These are phyloP conservation scores for Sitta europaea DNA, from an alignment of 2,113 vertebrate genomes.

Conservation along the genomic window DNA sequence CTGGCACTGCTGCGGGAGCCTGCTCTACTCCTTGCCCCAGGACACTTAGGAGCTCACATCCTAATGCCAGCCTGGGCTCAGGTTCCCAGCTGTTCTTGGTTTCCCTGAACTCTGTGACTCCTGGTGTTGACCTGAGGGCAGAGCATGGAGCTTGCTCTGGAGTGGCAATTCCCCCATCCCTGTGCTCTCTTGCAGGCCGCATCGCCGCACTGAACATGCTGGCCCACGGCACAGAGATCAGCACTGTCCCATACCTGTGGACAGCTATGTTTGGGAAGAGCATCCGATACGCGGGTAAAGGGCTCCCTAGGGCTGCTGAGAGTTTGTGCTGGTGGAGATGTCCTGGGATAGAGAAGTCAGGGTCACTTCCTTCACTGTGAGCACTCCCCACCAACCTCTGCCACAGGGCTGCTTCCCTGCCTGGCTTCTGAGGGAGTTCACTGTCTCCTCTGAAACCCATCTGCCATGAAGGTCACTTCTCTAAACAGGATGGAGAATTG, in stretches of 20 bases:
- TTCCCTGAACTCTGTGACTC: background rate
- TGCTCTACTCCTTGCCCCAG: fast-evolving
- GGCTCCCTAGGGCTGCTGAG: background rate
- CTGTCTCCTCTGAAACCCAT: background rate
- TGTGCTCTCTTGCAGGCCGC: conserved; percentile 73
- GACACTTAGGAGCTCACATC: background rate
- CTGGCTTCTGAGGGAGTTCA: fast-evolving
- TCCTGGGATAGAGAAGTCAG: background rate
- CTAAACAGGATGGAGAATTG: background rate
- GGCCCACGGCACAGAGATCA: conserved; percentile 85
- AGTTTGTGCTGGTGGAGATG: background rate
- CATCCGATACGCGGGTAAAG: conserved; percentile 88
- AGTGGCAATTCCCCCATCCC: fast-evolving
- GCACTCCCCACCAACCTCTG: background rate
- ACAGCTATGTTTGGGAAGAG: conserved; percentile 97
- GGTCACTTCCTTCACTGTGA: background rate
- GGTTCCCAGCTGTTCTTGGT: background rate
- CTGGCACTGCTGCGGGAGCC: background rate
- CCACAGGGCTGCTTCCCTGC: background rate
- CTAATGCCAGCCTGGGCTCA: background rate
- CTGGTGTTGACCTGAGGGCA: background rate
- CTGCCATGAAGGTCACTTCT: background rate
- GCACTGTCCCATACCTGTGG: conserved; percentile 93
- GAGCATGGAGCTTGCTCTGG: background rate
- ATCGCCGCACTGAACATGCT: conserved; percentile 93